A percentile compares a stretch with the other conserved stretches of the same genome.
phyloP scores from a whole-genome alignment of 2,888 invertebrate species.

The Taphrorychus bicolor region DNA sequence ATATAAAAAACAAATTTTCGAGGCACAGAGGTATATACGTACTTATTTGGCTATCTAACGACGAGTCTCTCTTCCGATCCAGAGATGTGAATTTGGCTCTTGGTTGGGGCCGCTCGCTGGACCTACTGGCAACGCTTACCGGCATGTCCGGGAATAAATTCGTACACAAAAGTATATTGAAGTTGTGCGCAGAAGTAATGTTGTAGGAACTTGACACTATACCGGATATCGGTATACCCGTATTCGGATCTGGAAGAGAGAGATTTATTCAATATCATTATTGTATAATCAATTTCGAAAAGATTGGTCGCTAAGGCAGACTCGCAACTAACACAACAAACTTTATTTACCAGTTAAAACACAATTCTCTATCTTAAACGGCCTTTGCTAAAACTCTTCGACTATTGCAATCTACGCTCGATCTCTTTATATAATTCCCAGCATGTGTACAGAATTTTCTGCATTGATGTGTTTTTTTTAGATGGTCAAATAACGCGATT shows the following conservation, averaged over 20 bases:
- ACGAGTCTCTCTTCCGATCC: constrained; percentile 50
- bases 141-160: constrained; percentile 73
- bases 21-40: neutral
- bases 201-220: constrained; percentile 64
- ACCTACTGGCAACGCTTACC: constrained; percentile 31
- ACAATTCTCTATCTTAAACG: no score
- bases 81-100: constrained; percentile 44
- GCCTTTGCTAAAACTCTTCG: no score
- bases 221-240: constrained; percentile 77
- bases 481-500: no score
- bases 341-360: no score
- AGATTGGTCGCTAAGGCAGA: no score
- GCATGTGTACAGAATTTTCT: no score
- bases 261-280: no score
- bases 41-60: constrained; percentile 47
- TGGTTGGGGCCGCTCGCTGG: constrained; percentile 39
- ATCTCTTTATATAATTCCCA: no score
- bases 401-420: no score
- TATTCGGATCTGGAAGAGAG: constrained; percentile 71
- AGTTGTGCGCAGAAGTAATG: constrained; percentile 73
- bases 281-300: no score
- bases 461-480: no score
- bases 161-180: constrained; percentile 77
- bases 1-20: neutral
- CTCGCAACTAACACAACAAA: no score